These are phyloP conservation scores for Lathamus discolor DNA, from an alignment of 2,113 vertebrate genomes.

Conservation along the genomic window DNA sequence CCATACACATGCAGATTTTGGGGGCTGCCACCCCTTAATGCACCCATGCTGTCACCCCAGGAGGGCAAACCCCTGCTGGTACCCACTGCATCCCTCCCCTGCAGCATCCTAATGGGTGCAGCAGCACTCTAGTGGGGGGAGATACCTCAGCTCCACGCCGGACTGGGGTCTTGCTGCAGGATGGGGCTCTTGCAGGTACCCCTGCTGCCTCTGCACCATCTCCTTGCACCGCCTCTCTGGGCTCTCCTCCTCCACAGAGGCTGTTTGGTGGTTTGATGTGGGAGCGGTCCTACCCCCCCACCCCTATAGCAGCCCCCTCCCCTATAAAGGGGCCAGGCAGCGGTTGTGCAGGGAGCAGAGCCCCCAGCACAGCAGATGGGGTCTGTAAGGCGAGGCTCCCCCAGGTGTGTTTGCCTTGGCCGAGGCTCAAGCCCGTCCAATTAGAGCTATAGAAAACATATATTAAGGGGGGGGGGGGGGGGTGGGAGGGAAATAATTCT, in stretches of 20 bases:
- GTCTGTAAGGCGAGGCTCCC: constrained; percentile 52
- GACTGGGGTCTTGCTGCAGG: neutral
- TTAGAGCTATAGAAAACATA: no score
- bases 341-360: neutral
- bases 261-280: neutral
- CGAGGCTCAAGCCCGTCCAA: no score
- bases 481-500: constrained; percentile 38
- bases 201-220: constrained; percentile 29
- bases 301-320: neutral
- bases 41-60: neutral
- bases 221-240: neutral
- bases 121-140: neutral
- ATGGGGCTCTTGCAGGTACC: neutral
- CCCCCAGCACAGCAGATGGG: constrained; percentile 9
- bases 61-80: neutral
- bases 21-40: neutral
- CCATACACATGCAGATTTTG: accelerated
- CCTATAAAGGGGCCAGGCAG: constrained; percentile 19
- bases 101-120: neutral
- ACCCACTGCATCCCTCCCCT: neutral
- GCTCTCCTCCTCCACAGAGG: neutral
- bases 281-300: neutral
- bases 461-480: no score
- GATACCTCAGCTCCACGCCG: constrained; percentile 20
- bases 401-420: no score